Evolutionary conservation across 2,888 invertebrate genomes (phyloP).

Genomic region (Tetranychus piercei): DNA sequence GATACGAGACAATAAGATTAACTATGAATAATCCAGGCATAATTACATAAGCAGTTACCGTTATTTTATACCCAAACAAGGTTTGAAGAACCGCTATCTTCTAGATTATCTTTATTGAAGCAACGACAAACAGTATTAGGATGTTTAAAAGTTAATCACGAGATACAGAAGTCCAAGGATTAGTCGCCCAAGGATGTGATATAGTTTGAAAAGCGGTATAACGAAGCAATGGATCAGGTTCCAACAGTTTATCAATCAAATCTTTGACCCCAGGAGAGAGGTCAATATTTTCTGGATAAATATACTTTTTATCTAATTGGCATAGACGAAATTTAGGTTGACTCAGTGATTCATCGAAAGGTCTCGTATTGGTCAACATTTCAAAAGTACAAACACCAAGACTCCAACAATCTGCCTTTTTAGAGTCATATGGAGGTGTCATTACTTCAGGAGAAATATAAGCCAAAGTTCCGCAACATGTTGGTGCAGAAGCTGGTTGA

Average conservation of each 20-base stretch:
- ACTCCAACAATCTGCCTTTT: constrained; percentile 20
- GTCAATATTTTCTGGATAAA: background rate
- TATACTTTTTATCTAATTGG: background rate
- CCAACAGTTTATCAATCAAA: constrained; percentile 16
- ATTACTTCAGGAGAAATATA: constrained; percentile 21
- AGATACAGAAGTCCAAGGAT: background rate
- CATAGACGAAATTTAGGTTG: background rate
- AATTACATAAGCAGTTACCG: too few species aligned
- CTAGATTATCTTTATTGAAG: too few species aligned
- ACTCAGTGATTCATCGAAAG: constrained; percentile 12
- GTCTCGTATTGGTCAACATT: constrained; percentile 18
- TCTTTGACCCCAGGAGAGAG: constrained; percentile 9
- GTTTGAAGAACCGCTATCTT: too few species aligned
- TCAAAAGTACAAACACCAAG: constrained; percentile 21
- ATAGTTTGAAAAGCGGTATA: constrained; percentile 7
- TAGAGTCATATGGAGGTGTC: constrained; percentile 17
- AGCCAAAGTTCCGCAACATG: constrained; percentile 16
- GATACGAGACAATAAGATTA: too few species aligned
- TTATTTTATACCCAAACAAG: too few species aligned
- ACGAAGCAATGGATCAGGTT: constrained; percentile 14
- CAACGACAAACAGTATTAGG: too few species aligned
- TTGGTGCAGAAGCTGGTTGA: constrained; percentile 2
- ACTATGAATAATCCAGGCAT: too few species aligned
- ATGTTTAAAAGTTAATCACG: too few species aligned
- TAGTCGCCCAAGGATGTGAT: constrained; percentile 21